Conservation (phyloP, 1,140 invertebrate genomes). For the Hyphantria cunea region DNA sequence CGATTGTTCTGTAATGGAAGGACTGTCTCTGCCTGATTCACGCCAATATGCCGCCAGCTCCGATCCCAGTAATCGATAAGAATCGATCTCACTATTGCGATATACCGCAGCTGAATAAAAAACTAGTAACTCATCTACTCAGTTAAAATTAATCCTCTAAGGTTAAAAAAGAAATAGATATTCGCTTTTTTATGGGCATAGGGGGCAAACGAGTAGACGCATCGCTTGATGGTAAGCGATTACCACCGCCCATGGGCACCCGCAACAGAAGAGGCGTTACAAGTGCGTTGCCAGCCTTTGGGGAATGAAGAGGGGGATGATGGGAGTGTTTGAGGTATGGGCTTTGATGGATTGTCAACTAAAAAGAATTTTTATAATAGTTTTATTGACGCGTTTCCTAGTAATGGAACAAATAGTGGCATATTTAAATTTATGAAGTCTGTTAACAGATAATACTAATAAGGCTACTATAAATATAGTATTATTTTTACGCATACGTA, state of each 20-base stretch:
- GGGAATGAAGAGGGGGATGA: too few species aligned
- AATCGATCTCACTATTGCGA: slow-evolving; percentile 26
- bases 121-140: slow-evolving; percentile 23
- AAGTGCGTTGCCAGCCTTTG: too few species aligned
- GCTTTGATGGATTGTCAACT: too few species aligned
- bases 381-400: background rate
- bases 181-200: too few species aligned
- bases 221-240: too few species aligned
- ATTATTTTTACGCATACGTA: slow-evolving; percentile 16
- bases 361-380: too few species aligned
- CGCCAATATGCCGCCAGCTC: slow-evolving; percentile 14
- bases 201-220: too few species aligned
- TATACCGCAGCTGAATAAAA: slow-evolving; percentile 33
- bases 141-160: slow-evolving; percentile 10
- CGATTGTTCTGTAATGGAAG: slow-evolving; percentile 30
- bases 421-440: slow-evolving; percentile 12
- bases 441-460: background rate
- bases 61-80: slow-evolving; percentile 31
- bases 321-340: too few species aligned
- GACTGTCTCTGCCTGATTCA: slow-evolving; percentile 27
- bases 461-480: slow-evolving; percentile 18
- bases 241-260: too few species aligned
- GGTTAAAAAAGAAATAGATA: too few species aligned
- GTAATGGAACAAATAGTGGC: slow-evolving; percentile 1
- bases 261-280: too few species aligned